phyloP scores from a whole-genome alignment of 2,113 vertebrate genomes.

The Gambusia affinis region DNA sequence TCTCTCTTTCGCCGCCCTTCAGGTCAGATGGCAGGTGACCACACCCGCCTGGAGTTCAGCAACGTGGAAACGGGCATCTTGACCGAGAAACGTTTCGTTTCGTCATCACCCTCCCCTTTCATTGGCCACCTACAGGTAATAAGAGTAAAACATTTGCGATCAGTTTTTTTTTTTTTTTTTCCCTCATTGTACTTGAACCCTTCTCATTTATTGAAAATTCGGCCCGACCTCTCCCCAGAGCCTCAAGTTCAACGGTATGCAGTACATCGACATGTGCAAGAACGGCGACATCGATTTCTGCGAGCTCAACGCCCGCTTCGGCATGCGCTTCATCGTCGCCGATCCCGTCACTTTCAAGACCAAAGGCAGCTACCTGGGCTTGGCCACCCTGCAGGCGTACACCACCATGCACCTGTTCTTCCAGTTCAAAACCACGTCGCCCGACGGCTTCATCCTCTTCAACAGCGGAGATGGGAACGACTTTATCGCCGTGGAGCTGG shows the following conservation, averaged over 20 bases:
- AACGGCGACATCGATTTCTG: conserved; percentile 98
- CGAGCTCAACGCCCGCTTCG: conserved; percentile 95
- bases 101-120: conserved; percentile 91
- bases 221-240: conserved; percentile 73
- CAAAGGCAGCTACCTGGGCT: conserved; percentile 94
- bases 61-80: conserved; percentile 96
- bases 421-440: conserved; percentile 96
- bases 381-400: conserved; percentile 95
- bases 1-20: conserved; percentile 17
- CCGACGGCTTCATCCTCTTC: conserved; percentile 96
- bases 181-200: neutral
- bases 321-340: conserved; percentile 93
- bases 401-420: conserved; percentile 99
- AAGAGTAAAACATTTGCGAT: neutral
- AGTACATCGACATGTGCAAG: conserved; percentile 98
- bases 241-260: conserved; percentile 94
- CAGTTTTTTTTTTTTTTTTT: neutral
- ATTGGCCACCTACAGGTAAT: conserved; percentile 90
- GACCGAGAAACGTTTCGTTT: conserved; percentile 93
- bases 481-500: conserved; percentile 95
- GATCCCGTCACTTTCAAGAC: conserved; percentile 97
- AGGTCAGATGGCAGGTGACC: conserved; percentile 97
- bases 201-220: neutral
- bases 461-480: conserved; percentile 88
- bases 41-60: conserved; percentile 96